These are phyloP conservation scores for Nesogale talazaci DNA, from an alignment of 2,113 vertebrate species.

Conservation along the genomic window DNA sequence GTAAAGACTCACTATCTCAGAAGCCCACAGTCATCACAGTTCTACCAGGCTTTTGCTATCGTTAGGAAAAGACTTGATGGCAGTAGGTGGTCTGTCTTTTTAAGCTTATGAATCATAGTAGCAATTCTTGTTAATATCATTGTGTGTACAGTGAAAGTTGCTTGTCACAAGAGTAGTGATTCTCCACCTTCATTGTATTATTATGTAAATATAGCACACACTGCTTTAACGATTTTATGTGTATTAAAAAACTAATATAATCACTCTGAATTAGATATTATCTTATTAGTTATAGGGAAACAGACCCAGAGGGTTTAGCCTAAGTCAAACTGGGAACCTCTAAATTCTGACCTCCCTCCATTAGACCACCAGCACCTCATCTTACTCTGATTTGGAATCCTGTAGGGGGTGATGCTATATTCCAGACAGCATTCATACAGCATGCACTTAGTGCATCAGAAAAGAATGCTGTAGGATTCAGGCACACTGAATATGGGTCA, in stretches of 20 bases:
- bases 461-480: background rate
- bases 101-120: background rate
- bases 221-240: background rate
- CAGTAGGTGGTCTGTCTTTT: no score
- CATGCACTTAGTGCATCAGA: background rate
- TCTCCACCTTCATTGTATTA: background rate
- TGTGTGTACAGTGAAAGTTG: background rate
- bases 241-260: background rate
- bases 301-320: background rate
- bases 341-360: background rate
- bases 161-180: background rate
- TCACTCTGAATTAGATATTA: background rate
- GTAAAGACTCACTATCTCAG: no score
- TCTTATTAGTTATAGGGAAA: slow-evolving; percentile 21
- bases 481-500: background rate
- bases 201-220: background rate
- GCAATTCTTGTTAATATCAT: slow-evolving; percentile 8
- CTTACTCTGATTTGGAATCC: background rate
- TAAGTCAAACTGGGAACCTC: background rate
- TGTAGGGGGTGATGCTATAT: background rate
- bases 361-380: background rate
- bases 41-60: no score
- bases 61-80: no score
- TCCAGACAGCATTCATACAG: background rate
- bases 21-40: no score